phyloP scores from a whole-genome alignment of 2,797 vertebrate genomes.

The Pseudocheirus occidentalis region DNA sequence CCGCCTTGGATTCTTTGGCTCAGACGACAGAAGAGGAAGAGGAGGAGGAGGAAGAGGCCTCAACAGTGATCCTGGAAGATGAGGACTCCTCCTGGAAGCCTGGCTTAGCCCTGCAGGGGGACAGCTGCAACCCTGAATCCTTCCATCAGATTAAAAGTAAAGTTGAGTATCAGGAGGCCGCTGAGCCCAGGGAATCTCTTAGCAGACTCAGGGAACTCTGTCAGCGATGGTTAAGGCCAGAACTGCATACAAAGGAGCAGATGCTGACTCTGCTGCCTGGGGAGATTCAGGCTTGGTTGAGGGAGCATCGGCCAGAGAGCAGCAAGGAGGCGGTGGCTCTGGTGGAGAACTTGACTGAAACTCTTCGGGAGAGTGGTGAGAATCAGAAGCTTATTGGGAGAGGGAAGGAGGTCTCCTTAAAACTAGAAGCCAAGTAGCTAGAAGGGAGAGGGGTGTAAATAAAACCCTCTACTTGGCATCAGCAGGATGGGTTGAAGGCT shows the following conservation, averaged over 20 bases:
- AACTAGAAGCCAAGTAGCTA: background rate
- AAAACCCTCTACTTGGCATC: background rate
- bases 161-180: constrained; percentile 24
- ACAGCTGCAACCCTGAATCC: constrained; percentile 53
- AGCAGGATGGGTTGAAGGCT: background rate
- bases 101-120: constrained; percentile 73
- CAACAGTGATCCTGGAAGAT: constrained; percentile 64
- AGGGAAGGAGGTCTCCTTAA: background rate
- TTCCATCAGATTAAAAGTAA: constrained; percentile 47
- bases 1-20: constrained; percentile 49
- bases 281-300: constrained; percentile 78
- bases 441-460: background rate
- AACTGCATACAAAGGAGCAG: constrained; percentile 77
- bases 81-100: constrained; percentile 69
- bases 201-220: constrained; percentile 73
- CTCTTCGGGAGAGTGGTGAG: constrained; percentile 72
- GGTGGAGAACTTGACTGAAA: constrained; percentile 73
- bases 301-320: constrained; percentile 70
- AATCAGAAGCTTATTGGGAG: background rate
- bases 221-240: constrained; percentile 74
- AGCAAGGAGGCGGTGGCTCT: constrained; percentile 69
- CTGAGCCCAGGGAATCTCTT: constrained; percentile 19
- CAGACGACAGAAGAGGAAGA: constrained; percentile 51
- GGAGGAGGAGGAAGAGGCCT: background rate
- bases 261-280: constrained; percentile 69